These are phyloP conservation scores for Enteromius unitaeniatus DNA, from an alignment of 2,797 vertebrate genomes.

Conservation along the genomic window DNA sequence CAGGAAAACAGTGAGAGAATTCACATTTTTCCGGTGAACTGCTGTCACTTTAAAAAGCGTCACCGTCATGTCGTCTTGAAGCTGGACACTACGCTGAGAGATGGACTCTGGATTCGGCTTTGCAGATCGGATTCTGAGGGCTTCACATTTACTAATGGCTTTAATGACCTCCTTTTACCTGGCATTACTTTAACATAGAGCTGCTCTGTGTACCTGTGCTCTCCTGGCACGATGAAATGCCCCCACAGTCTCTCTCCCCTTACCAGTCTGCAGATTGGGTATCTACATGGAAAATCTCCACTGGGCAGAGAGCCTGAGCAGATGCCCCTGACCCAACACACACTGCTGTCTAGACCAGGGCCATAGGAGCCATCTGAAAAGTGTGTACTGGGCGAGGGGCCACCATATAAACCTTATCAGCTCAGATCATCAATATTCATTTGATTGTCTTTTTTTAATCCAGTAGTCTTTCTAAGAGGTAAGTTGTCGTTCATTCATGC, in stretches of 20 bases:
- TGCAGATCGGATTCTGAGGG: conserved; percentile 47
- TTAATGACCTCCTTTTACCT: conserved; percentile 62
- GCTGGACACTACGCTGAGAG: conserved; percentile 9
- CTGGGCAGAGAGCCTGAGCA: conserved; percentile 39
- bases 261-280: conserved; percentile 65
- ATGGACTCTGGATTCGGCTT: conserved; percentile 24
- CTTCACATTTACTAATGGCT: conserved; percentile 59
- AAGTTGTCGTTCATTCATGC: not conserved
- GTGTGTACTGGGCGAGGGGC: not conserved
- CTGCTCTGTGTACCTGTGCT: conserved; percentile 47
- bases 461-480: not conserved
- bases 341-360: conserved; percentile 1
- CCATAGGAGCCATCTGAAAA: not conserved
- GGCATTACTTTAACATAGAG: conserved; percentile 60
- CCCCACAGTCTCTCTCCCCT: conserved; percentile 68
- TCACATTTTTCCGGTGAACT: not conserved
- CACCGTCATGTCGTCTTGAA: not conserved
- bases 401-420: not conserved
- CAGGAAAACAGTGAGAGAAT: not conserved
- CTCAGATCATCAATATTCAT: not conserved
- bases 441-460: not conserved
- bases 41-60: not conserved
- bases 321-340: conserved; percentile 20
- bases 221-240: conserved; percentile 48
- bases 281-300: conserved; percentile 60